Percentiles rank a stretch among this genome's conserved stretches.
phyloP scores from a whole-genome alignment of 2,113 vertebrate species.

The Pangasianodon hypophthalmus region DNA sequence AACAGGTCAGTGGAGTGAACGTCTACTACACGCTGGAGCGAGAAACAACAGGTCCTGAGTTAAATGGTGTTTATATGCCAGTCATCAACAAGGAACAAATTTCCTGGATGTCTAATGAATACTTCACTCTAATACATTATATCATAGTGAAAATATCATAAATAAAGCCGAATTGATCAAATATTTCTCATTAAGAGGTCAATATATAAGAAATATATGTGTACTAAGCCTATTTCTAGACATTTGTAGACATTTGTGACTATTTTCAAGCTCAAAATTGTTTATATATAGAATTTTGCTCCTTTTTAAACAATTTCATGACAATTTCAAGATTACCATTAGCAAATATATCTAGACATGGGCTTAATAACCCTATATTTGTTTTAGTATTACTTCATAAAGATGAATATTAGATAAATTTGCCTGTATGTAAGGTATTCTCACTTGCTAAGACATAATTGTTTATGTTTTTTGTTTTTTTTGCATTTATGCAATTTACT shows the following conservation, averaged over 20 bases:
- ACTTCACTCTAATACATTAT: background rate
- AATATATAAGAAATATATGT: background rate
- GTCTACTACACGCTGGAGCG: slow-evolving; percentile 60
- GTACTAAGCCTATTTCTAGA: background rate
- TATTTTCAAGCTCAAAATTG: background rate
- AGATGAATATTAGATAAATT: background rate
- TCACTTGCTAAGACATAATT: background rate
- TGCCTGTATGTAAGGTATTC: background rate
- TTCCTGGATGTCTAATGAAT: background rate
- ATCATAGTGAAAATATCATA: background rate
- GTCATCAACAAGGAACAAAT: background rate
- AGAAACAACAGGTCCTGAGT: slow-evolving; percentile 50
- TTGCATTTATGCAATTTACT: background rate
- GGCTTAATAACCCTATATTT: background rate
- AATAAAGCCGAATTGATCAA: background rate
- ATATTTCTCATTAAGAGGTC: background rate
- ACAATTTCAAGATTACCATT: background rate
- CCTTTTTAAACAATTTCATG: background rate
- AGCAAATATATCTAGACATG: background rate
- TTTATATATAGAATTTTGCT: background rate
- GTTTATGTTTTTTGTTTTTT: background rate
- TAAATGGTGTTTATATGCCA: slow-evolving; percentile 21
- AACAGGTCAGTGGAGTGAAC: slow-evolving; percentile 66
- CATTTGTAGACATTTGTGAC: background rate
- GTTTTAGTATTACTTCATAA: background rate